Base-by-base conservation (phyloP, 2,797 vertebrate species). In the Oryzias dopingdopingensis region DNA sequence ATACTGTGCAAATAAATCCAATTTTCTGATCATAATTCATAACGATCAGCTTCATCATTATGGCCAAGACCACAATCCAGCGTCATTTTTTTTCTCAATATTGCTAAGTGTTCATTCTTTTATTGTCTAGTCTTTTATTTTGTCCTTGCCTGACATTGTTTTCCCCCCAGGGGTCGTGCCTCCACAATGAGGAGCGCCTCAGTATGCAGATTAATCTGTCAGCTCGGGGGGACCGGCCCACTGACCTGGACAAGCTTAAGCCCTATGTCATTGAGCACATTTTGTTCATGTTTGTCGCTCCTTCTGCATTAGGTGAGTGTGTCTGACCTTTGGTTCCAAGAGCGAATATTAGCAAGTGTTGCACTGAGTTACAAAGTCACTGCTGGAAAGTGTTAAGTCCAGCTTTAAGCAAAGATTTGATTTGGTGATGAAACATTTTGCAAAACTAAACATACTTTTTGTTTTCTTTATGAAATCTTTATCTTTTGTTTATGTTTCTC, bases 241-340 rank as follows among this genome's bases (percentile, higher is more conserved):
- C 91, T 64, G 93, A 95, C 87, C 92, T 96, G 83, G 94, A 96
- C 90, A 95, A 95, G 78, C 93, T 93, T 81, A 94, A 96, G 82
- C 95, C 95, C 55, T 96, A 97, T 56, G 86, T 98, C 84, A 88
- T 95, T 76, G 96, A 99, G 90, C 96, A 97, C 86, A 94, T 98
- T 77, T 87, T 95, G 90, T 90, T 99, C 83, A 90, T 96, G 81
- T 92, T 96, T 76, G 90, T 95, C 80, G 87, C 92, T 76, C 84
- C 91, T 52, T 82, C 91, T 23, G 59, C 80, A 51, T 44, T 72
- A 55, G 89, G 92, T 93, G 78, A 48, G 88, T 86, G 60, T 56
- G 16, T 29, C 0, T 49, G 41, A 56, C 50, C 56, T 3, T 22
- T 50, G 12, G 49, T 14, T 61, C 43, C 59, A 18, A 20, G 20